phyloP scores from a whole-genome alignment of 2,113 vertebrate species.

The Rhinichthys klamathensis region DNA sequence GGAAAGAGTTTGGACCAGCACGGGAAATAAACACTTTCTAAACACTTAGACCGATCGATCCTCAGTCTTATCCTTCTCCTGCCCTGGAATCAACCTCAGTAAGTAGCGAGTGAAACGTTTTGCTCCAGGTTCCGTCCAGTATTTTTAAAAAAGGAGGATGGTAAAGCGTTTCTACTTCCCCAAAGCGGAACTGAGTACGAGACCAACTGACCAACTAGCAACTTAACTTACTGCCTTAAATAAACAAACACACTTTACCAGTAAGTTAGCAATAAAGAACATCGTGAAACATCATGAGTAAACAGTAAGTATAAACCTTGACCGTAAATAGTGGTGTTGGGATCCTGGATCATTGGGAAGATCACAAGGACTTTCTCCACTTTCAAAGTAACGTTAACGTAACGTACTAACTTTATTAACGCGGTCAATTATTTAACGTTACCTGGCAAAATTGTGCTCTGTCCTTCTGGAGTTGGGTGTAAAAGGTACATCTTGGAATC shows the following conservation, averaged over 20 bases:
- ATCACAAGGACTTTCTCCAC: neutral
- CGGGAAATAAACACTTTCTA: neutral
- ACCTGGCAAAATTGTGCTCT: neutral
- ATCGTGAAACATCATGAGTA: slow-evolving; percentile 47
- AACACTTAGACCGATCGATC: neutral
- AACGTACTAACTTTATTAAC: neutral
- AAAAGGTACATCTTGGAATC: neutral
- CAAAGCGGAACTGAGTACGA: slow-evolving; percentile 45
- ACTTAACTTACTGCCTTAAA: neutral
- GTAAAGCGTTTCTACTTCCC: neutral
- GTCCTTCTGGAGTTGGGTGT: neutral
- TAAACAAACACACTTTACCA: slow-evolving; percentile 18
- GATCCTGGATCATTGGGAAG: neutral
- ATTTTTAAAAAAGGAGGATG: slow-evolving; percentile 10
- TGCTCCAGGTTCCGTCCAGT: neutral
- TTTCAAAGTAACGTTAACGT: neutral
- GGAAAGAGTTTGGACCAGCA: slow-evolving; percentile 11
- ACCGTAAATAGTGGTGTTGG: slow-evolving; percentile 30
- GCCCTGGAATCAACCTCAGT: slow-evolving; percentile 4
- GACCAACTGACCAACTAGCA: neutral
- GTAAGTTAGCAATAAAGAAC: slow-evolving; percentile 29
- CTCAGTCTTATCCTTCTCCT: neutral
- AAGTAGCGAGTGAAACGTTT: slow-evolving; percentile 33
- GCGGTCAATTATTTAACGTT: neutral
- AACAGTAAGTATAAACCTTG: slow-evolving; percentile 44